A percentile compares a stretch with the other conserved stretches of the same genome.
These are phyloP conservation scores for Orussus abietinus DNA, from an alignment of 1,140 invertebrate genomes.

Conservation along the genomic window DNA sequence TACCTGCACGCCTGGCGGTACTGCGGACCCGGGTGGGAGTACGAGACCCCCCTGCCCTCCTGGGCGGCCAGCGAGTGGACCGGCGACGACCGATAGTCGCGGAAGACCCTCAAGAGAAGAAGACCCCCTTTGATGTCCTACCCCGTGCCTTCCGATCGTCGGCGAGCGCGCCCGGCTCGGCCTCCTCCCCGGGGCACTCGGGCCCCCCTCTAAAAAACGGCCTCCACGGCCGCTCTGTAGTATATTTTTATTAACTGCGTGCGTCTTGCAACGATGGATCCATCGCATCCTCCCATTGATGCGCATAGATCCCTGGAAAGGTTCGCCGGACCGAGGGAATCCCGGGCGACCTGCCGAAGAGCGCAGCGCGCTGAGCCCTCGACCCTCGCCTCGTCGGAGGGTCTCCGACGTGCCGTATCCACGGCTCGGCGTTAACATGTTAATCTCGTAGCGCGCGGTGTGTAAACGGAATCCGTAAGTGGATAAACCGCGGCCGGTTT, in stretches of 20 bases:
- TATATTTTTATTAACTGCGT: too few relatives aligned
- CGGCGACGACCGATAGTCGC: slow-evolving; percentile 50
- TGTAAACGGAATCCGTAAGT: too few relatives aligned
- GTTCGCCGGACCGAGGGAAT: slow-evolving; percentile 2
- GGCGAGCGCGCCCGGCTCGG: too few relatives aligned
- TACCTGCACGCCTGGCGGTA: slow-evolving; percentile 94
- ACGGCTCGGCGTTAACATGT: too few relatives aligned
- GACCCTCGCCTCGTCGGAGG: too few relatives aligned
- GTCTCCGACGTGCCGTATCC: too few relatives aligned
- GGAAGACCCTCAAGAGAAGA: slow-evolving; percentile 16
- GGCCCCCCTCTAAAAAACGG: not conserved
- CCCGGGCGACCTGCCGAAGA: slow-evolving; percentile 2
- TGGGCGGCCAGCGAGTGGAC: slow-evolving; percentile 84
- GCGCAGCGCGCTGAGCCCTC: too few relatives aligned
- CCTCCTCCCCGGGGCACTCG: too few relatives aligned
- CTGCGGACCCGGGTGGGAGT: slow-evolving; percentile 86
- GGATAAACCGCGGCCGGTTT: too few relatives aligned
- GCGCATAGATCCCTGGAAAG: not conserved
- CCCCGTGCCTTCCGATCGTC: slow-evolving; percentile 51
- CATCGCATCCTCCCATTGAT: not conserved
- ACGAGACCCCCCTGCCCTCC: slow-evolving; percentile 80
- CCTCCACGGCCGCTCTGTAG: slow-evolving; percentile 7
- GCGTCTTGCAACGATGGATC: not conserved
- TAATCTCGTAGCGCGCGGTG: too few relatives aligned
- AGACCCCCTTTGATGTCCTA: slow-evolving; percentile 47